These are phyloP conservation scores for Lepidonotus clava DNA, from an alignment of 2,888 invertebrate species.

Conservation along the genomic window DNA sequence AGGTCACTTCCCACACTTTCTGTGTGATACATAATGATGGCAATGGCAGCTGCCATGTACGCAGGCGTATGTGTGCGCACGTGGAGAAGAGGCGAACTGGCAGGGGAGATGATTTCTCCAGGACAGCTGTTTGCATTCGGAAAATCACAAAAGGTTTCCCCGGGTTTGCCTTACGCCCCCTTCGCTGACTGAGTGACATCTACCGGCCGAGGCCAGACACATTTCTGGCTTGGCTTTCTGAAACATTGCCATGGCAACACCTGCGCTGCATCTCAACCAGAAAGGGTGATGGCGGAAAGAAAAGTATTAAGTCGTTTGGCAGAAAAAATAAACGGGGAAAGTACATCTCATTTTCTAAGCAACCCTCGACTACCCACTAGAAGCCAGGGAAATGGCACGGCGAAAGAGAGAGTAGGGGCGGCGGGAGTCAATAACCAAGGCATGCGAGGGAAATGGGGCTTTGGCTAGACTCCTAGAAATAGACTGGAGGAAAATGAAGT, in stretches of 20 bases:
- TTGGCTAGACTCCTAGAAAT: background rate
- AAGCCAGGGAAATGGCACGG: too few relatives aligned
- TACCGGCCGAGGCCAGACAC: background rate
- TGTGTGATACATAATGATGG: background rate
- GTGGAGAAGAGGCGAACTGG: background rate
- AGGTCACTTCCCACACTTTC: too few relatives aligned
- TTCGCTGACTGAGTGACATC: background rate
- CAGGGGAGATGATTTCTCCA: slow-evolving; percentile 2
- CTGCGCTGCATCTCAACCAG: background rate
- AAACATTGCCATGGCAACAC: slow-evolving; percentile 9
- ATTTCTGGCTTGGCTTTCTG: slow-evolving; percentile 11
- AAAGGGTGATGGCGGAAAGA: background rate
- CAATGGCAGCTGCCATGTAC: background rate
- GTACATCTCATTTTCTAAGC: too few relatives aligned
- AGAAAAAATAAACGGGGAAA: background rate
- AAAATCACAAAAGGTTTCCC: background rate
- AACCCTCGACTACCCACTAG: too few relatives aligned
- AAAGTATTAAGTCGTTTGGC: background rate
- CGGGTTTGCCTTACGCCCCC: background rate
- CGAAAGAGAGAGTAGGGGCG: too few relatives aligned
- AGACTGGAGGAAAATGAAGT: slow-evolving; percentile 32
- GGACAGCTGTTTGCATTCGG: slow-evolving; percentile 1
- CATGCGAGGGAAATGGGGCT: too few relatives aligned
- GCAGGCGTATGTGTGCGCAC: background rate
- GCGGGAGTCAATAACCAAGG: too few relatives aligned